A percentile compares a stretch with the other conserved stretches of the same genome.
phyloP scores from a whole-genome alignment of 2,888 invertebrate genomes.

The Xiphydria camelus region DNA sequence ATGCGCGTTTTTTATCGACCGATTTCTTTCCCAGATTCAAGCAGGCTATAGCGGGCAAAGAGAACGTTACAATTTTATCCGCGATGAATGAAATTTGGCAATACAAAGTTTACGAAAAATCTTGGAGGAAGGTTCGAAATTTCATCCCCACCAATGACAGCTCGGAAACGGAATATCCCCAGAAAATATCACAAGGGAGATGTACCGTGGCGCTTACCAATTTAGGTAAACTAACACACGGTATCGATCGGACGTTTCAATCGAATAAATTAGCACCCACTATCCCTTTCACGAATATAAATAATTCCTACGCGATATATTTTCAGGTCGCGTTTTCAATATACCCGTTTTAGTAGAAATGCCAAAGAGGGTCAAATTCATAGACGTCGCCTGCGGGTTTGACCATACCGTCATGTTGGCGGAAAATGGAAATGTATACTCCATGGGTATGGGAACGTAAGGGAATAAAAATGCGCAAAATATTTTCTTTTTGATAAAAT shows the following conservation, averaged over 20 bases:
- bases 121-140: constrained; percentile 42
- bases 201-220: constrained; percentile 48
- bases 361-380: constrained; percentile 61
- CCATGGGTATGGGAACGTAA: constrained; percentile 85
- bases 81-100: constrained; percentile 41
- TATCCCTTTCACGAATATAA: no score
- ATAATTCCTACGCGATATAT: no score
- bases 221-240: constrained; percentile 40
- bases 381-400: constrained; percentile 74
- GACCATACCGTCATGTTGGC: constrained; percentile 79
- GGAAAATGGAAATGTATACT: constrained; percentile 72
- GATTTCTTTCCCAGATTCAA: constrained; percentile 41
- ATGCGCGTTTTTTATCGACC: no score
- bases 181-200: constrained; percentile 40
- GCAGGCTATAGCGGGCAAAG: constrained; percentile 37
- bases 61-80: constrained; percentile 38
- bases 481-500: neutral
- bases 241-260: no score
- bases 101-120: constrained; percentile 40
- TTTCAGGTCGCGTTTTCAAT: constrained; percentile 66
- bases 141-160: constrained; percentile 34
- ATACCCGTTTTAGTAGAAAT: constrained; percentile 66
- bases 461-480: no score
- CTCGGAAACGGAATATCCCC: constrained; percentile 31
- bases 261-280: no score